Base-by-base conservation (phyloP, 2,797 vertebrate genomes). In the Nyctibius grandis region DNA sequence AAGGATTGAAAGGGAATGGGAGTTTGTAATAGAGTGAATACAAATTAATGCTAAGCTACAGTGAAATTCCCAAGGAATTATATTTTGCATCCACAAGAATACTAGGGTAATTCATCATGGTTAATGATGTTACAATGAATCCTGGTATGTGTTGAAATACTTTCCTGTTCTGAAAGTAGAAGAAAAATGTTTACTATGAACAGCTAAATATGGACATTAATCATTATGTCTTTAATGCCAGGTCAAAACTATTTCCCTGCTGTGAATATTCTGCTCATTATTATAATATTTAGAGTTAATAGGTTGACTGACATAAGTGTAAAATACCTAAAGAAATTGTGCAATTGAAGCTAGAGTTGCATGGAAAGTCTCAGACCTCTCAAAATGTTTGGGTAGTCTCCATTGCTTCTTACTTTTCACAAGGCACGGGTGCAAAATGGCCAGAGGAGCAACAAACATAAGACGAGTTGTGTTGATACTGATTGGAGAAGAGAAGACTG, bases 101-200 rank as follows among this genome's bases (percentile, higher is more conserved):
- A 75, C 54, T 28, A 38, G 83, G 68, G 91, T 64, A 81, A 75
- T 92, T 91, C 77, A 90, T 96, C 86, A 85, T 29, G 17, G 81
- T 96, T 96, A 96, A 93, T 31, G 74, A 87, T 42, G 67, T 56
- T 90, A 85, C 70, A 22, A 26, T 40, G 44, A 94, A 86, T 82
- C 59, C 79, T 60, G 65, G 68, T 96, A 88, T 82, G 88, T 88
- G 42, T n/a, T 92, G 85, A 94, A 93, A 93, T 42, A 60, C 65
- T 90, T 95, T 85, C 79, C 91, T 83, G 70, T 88, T 90, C 75
- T 73, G 79, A 93, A 95, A 96, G 53, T 6, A 73, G 59, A 63
- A 86, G 75, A 86, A 90, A 92, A 94, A 93, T 84, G 54, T 92
- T 95, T 94, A 93, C 92, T 80, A 51, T 83, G 85, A 88, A 7